Evolutionary conservation across 1,140 invertebrate species (phyloP).

Genomic region (Drosophila murphyi): DNA sequence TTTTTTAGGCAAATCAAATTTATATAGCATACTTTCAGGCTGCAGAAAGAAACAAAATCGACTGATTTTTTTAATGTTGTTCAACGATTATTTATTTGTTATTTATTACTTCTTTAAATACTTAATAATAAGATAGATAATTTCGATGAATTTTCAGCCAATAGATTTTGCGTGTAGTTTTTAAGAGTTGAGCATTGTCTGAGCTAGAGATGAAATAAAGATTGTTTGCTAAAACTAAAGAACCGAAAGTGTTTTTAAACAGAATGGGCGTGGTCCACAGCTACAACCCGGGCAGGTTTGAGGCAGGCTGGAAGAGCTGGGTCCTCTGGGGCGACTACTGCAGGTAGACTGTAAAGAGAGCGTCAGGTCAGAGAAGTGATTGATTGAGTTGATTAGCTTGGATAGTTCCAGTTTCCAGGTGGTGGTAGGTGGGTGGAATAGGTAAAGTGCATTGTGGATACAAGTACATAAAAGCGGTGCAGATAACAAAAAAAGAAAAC

Average conservation of each 20-base stretch:
- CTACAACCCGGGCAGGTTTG: slow-evolving; percentile 51
- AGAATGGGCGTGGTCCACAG: slow-evolving; percentile 62
- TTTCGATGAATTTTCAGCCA: slow-evolving; percentile 46
- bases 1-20: background rate
- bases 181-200: slow-evolving; percentile 18
- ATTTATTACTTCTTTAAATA: slow-evolving; percentile 64
- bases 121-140: slow-evolving; percentile 63
- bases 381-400: slow-evolving; percentile 20
- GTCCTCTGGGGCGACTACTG: slow-evolving; percentile 57
- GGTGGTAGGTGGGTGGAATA: slow-evolving; percentile 8
- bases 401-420: slow-evolving; percentile 20
- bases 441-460: slow-evolving; percentile 10
- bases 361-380: slow-evolving; percentile 64
- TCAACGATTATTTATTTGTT: slow-evolving; percentile 63
- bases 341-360: slow-evolving; percentile 78
- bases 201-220: slow-evolving; percentile 44
- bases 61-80: slow-evolving; percentile 7
- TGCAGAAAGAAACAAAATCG: background rate
- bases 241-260: slow-evolving; percentile 44
- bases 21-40: slow-evolving; percentile 44
- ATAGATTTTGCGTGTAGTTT: slow-evolving; percentile 12
- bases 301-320: slow-evolving; percentile 46
- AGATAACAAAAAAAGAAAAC: background rate
- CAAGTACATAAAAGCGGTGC: slow-evolving; percentile 46
- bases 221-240: slow-evolving; percentile 61